Base-by-base conservation (phyloP, 2,888 invertebrate species). In the Choristoneura rosaceana region DNA sequence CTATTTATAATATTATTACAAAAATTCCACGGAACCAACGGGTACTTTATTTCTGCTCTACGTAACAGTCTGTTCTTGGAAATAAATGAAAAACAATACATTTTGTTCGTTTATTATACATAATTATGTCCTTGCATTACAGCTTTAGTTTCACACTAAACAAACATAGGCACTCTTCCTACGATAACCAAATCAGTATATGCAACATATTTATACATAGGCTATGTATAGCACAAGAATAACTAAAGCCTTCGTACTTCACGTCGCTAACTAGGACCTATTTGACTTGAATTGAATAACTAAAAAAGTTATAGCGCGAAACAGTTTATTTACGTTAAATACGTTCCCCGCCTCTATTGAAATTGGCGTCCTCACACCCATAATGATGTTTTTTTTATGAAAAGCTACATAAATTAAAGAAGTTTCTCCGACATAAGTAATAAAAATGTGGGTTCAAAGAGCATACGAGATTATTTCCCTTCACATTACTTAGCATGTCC, bases 401-500 rank as follows among this genome's bases (percentile, higher is more conserved):
- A 61, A 67, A 62, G 45, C 55, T 25, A 67, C 17, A 25, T 38
- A 71, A 67, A 60, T 68, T 25, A 70, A 66, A 71, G 4, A 25
- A 50, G 50, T 43, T n/a, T 59, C n/a, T 33, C 5, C 25, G 17
- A 25, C 43, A 17, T 50, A 12, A 38, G 4, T 38, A 38, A 38
- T 66, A 55, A 50, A 33, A 14, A 47, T 55, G 58, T 33, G 15
- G 45, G 67, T 58, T 68, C 71, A 63, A 62, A 63, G 67, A 67
- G 43, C 66, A 67, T 43, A 47, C 43, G 58, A 63, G 71, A 68
- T 71, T 71, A 68, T 68, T 71, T 67, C 55, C 61, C 61, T 59
- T n/a, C 58, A 47, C 67, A 68, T 68, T 68, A 71, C 71, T 71
- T 58, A 68, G 34, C 58, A 14, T 68, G 67, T 71, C 71, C 71